Evolutionary conservation across 2,113 vertebrate genomes (phyloP), one percentile per base, ranked within the genome.

Genomic region (Agapornis roseicollis): DNA sequence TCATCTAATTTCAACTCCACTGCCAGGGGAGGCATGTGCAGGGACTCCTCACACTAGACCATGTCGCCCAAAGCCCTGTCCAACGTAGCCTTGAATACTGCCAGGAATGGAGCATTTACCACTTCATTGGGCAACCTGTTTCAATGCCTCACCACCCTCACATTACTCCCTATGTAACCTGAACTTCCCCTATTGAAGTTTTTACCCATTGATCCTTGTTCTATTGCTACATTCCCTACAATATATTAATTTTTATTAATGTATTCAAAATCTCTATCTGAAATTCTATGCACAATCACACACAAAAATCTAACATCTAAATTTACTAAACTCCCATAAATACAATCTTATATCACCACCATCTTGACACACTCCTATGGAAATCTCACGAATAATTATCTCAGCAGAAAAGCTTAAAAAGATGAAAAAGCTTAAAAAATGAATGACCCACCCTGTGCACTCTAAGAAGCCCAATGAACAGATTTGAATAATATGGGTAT

Each of bases 221-320:
- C 13, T 35, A 24, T 15, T 9, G 9, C 33, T 58, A 16, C 56
- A 24, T 33, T 24, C 33, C 56, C 33, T 58, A 58, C 56, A 58
- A 24, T 58, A 35, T 35, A 58, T 24, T 58, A 58, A 35, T 94
- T 85, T 83, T 88, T 90, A 90, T 90, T 94, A 95, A 90, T 90
- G 78, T 95, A 80, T 88, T 90, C 68, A 41, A 83, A 91, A 60
- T 35, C 15, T 8, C 17, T 56, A 42, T 88, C 88, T 73, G 47
- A 88, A 93, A 78, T 90, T 90, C 74, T 50, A 41, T 7, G 41
- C 42, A 89, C 53, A 46, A 18, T 37, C 58, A 86, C 68, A 35
- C 46, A 68, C 19, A 80, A 69, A 93, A 93, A 84, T 68, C 3
- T 5, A 87, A 68, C 65, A 71, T 65, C 85, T 60, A 65, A 90